Base-by-base conservation (phyloP, 2,888 invertebrate species). In the Andrena bicolor region DNA sequence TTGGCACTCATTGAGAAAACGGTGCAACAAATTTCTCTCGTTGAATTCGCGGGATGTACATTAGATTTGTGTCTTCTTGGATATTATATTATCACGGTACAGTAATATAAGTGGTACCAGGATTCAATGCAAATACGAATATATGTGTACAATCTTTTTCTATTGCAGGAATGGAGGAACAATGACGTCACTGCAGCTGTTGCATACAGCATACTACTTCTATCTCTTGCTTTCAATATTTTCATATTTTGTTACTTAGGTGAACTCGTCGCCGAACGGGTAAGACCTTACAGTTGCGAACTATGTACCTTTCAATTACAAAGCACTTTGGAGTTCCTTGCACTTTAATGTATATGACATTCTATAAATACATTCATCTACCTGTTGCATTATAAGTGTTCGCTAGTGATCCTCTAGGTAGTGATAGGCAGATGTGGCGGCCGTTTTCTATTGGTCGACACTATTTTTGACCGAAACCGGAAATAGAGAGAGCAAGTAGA, bases 61-160 rank as follows among this genome's bases (percentile, higher is more conserved):
- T 68, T 92, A 76, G 89, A 91, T 65, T 90, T 92, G 51, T 93
- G 93, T 75, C 89, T 92, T 28, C 86, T 93, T 7, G 92, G 91
- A 79, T 93, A 91, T 84, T 92, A 91, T 76, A 86, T 89, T 68
- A 89, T 92, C 53, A 86, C 83, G 90, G 92, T 92, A 90, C 30
- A 80, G 23, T 23, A 56, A 26, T 56, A 23, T 28, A 56, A 10
- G n/a, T 20, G 10, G 3, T 78, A 1, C 48, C n/a, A 60, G 0
- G 41, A 2, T 63, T 8, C 20, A 75, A 0, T 4, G 41, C 16
- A 41, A 41, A 16, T 16, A 41, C 4, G 41, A 41, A 5, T 16
- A 41, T 16, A 41, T 41, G 4, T 16, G 1, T 41, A 4, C 6
- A 16, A 1, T 13, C 0, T n/a, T 16, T 53, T 68, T 0, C 28